phyloP scores from a whole-genome alignment of 2,113 vertebrate species.

The Tetraodon nigroviridis region DNA sequence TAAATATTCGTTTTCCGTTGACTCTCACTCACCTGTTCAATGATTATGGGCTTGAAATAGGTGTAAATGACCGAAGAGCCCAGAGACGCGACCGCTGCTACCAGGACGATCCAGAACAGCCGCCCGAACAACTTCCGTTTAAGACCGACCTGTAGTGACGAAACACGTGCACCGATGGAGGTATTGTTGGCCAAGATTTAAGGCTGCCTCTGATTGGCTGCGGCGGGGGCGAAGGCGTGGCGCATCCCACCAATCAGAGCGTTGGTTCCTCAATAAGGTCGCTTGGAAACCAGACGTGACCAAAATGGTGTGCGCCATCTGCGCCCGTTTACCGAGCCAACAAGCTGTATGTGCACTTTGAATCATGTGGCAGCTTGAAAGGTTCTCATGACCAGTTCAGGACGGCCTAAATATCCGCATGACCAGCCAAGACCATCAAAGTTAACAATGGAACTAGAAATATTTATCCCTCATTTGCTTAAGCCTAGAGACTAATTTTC shows the following conservation, averaged over 20 bases:
- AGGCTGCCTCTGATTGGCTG: constrained; percentile 52
- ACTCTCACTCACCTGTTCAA: constrained; percentile 48
- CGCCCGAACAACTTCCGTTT: not conserved
- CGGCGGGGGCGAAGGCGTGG: constrained; percentile 54
- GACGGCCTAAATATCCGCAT: not conserved
- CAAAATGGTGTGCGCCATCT: constrained; percentile 1
- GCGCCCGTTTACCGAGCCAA: constrained; percentile 36
- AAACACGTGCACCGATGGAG: constrained; percentile 16
- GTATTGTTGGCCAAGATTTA: constrained; percentile 14
- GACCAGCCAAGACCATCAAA: too few species aligned
- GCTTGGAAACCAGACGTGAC: not conserved
- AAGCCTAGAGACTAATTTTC: too few species aligned
- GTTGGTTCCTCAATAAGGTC: constrained; percentile 7
- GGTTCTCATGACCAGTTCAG: not conserved
- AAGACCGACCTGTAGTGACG: not conserved
- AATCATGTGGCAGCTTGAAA: constrained; percentile 8
- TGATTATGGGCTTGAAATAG: not conserved
- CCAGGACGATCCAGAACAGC: not conserved
- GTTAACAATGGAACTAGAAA: too few species aligned
- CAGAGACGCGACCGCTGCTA: not conserved
- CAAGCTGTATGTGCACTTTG: not conserved
- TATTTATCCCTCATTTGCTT: too few species aligned
- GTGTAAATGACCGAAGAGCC: too few species aligned
- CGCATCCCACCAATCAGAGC: constrained; percentile 22
- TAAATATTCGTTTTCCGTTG: rapidly evolving